Conservation (phyloP, 1,140 invertebrate genomes). For the Carposina sasakii region DNA sequence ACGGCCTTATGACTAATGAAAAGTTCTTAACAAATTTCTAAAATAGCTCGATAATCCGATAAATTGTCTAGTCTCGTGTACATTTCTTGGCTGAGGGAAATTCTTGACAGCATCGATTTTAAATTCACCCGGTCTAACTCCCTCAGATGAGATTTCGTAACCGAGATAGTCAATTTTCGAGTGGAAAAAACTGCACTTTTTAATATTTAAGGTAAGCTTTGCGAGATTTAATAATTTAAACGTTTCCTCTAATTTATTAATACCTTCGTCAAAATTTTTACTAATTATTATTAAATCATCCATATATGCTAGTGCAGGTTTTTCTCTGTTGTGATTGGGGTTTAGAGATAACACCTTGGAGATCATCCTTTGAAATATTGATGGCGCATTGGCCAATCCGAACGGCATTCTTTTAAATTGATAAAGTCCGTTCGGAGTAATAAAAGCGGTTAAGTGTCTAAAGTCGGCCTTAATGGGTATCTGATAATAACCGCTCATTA, state of each 20-base stretch:
- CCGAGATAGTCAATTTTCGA: constrained; percentile 18
- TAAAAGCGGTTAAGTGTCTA: constrained; percentile 1
- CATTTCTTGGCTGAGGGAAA: constrained; percentile 23
- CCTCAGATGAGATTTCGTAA: neutral
- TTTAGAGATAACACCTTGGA: constrained; percentile 4
- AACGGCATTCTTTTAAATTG: constrained; percentile 30
- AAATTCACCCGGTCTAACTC: neutral
- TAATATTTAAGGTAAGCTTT: constrained; percentile 12
- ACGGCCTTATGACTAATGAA: constrained; percentile 20
- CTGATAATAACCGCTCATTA: constrained; percentile 12
- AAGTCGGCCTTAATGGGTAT: neutral
- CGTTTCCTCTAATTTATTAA: constrained; percentile 1
- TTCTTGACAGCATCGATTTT: constrained; percentile 7
- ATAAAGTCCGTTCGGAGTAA: constrained; percentile 31
- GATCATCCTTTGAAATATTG: constrained; percentile 27
- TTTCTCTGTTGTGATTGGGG: neutral
- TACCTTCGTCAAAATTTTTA: constrained; percentile 14
- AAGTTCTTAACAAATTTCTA: constrained; percentile 28
- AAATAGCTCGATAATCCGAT: constrained; percentile 19
- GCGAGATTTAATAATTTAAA: constrained; percentile 9
- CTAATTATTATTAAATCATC: constrained; percentile 24
- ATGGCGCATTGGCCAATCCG: constrained; percentile 30
- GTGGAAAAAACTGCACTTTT: constrained; percentile 12
- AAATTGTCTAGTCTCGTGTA: constrained; percentile 13
- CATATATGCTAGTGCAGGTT: constrained; percentile 17